Percentiles rank a stretch among this genome's conserved stretches.
Evolutionary conservation across 1,140 invertebrate genomes (phyloP).

Genomic region (Rhyacophila brunnea): DNA sequence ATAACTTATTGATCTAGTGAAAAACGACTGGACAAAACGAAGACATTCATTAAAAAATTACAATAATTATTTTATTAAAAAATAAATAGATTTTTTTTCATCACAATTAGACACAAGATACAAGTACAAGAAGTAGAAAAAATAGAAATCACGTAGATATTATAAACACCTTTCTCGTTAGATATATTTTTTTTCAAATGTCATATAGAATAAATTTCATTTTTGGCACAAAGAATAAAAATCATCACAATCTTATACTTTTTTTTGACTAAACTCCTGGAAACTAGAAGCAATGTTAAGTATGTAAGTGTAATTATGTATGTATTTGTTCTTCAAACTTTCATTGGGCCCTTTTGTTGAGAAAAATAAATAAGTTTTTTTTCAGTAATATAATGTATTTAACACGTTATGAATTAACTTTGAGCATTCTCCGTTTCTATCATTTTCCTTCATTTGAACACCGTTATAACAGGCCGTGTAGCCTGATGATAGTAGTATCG

Average conservation of each 20-base stretch:
- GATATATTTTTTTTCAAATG: conserved; percentile 3
- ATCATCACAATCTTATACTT: conserved; percentile 18
- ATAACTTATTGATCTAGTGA: background rate
- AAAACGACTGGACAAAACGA: conserved; percentile 19
- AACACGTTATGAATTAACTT: too few species aligned
- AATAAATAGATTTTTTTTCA: conserved; percentile 33
- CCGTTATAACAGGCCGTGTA: too few species aligned
- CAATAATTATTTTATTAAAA: conserved; percentile 16
- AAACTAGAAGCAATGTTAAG: too few species aligned
- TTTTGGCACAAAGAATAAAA: conserved; percentile 34
- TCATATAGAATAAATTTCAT: conserved; percentile 15
- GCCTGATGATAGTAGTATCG: too few species aligned
- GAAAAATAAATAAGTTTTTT: too few species aligned
- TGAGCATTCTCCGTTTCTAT: too few species aligned
- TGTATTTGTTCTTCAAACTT: too few species aligned
- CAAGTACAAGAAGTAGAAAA: conserved; percentile 37
- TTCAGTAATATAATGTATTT: too few species aligned
- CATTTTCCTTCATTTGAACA: too few species aligned
- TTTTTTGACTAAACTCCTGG: too few species aligned
- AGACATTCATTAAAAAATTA: conserved; percentile 22
- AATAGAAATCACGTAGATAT: conserved; percentile 32
- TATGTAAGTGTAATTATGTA: too few species aligned
- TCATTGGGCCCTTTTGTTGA: too few species aligned
- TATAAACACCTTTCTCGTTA: conserved; percentile 14
- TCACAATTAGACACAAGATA: conserved; percentile 35